Conservation (phyloP, 2,797 vertebrate genomes). For the Xenops minutus region DNA sequence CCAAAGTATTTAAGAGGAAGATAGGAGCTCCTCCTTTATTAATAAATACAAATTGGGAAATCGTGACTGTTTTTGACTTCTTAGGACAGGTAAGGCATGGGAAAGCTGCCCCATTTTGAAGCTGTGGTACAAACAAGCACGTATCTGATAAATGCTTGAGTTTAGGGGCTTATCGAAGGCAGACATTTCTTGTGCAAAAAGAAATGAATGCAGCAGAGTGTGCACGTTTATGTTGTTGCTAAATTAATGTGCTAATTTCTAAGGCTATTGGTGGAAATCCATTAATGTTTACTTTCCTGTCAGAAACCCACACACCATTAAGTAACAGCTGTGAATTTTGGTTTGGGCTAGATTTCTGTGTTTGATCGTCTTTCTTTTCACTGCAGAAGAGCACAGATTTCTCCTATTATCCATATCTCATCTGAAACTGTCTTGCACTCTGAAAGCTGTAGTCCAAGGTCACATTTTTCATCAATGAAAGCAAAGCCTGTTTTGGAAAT, state of each 20-base stretch:
- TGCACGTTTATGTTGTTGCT: slow-evolving; percentile 37
- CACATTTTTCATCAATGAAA: slow-evolving; percentile 66
- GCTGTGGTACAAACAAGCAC: background rate
- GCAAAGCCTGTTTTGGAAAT: slow-evolving; percentile 44
- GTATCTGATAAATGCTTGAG: slow-evolving; percentile 9
- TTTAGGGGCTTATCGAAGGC: slow-evolving; percentile 31
- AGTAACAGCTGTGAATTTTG: slow-evolving; percentile 57
- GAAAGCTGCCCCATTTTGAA: slow-evolving; percentile 22
- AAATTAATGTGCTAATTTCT: slow-evolving; percentile 59
- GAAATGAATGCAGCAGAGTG: slow-evolving; percentile 23
- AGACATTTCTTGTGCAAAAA: slow-evolving; percentile 26
- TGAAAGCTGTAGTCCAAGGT: slow-evolving; percentile 38
- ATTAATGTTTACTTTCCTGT: slow-evolving; percentile 69
- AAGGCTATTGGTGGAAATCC: slow-evolving; percentile 43
- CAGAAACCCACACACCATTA: slow-evolving; percentile 58
- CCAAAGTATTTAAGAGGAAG: background rate
- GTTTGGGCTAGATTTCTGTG: background rate
- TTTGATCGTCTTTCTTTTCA: background rate
- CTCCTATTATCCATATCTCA: slow-evolving; percentile 12
- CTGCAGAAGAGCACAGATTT: background rate
- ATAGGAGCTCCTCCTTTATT: background rate
- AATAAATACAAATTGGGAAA: background rate
- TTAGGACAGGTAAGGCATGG: background rate
- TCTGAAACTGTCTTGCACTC: slow-evolving; percentile 8
- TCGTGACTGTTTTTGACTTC: background rate